These are phyloP conservation scores for Esox masquinongy DNA, from an alignment of 2,797 vertebrate genomes.

Conservation along the genomic window DNA sequence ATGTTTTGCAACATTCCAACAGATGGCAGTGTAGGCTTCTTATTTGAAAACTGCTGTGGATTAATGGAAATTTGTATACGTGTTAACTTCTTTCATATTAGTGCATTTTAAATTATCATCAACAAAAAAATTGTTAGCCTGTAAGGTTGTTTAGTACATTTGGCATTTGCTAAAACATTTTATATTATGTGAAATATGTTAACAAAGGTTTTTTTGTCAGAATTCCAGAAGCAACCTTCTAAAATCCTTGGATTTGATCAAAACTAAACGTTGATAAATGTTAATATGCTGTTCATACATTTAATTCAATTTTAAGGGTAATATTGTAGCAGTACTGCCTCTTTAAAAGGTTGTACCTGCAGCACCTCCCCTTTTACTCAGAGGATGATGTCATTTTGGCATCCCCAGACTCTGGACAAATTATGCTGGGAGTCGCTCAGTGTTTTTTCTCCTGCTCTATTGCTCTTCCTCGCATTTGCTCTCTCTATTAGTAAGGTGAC, in stretches of 20 bases:
- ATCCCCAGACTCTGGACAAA: conserved; percentile 3
- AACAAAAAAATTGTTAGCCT: neutral
- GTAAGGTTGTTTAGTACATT: neutral
- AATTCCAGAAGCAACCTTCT: neutral
- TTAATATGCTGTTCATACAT: neutral
- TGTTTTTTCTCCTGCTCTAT: conserved; percentile 1
- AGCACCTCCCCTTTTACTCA: conserved; percentile 7
- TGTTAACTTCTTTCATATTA: neutral
- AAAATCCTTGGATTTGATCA: neutral
- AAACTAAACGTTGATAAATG: neutral
- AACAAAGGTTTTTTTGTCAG: neutral
- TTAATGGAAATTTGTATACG: neutral
- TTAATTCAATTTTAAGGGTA: neutral
- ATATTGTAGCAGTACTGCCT: neutral
- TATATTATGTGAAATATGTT: neutral
- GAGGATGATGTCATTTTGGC: conserved; percentile 11
- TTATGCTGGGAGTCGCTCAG: conserved; percentile 5
- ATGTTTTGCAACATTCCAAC: neutral
- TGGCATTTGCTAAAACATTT: neutral
- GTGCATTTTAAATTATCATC: neutral
- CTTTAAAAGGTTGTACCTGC: conserved; percentile 7
- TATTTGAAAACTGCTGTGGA: neutral
- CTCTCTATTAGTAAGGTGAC: conserved; percentile 8
- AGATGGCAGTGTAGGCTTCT: neutral
- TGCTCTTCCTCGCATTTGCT: neutral